Evolutionary conservation across 2,888 invertebrate genomes (phyloP), one percentile per base, ranked within the genome.

Genomic region (Eupithecia dodoneata): DNA sequence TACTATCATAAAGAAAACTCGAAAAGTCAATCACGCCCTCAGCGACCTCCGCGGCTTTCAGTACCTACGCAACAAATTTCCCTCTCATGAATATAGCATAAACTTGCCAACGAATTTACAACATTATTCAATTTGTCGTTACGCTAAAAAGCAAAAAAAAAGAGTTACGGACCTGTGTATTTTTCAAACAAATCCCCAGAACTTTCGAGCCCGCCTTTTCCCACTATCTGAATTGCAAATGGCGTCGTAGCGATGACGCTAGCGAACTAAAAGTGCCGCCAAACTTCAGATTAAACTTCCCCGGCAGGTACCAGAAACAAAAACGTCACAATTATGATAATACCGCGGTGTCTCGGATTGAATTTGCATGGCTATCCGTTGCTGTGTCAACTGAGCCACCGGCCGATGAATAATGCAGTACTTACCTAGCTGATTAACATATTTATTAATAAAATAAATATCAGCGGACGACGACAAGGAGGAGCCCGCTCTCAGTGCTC

Each of bases 361-460:
- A 91, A 94, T 95, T 94, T 94, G 95, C 95, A 95, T 94, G 92
- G 92, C 92, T 92, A 94, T 94, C 94, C 93, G 89, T 92, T 89
- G 92, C 92, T 93, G 91, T 94, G 94, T 95, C 94, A 95, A 94
- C 94, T 90, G 90, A 89, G 93, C 92, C 91, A 91, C 93, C 93
- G 90, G 87, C 85, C 88, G 90, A 92, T 94, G 95, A 94, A 95
- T 94, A 92, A 95, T 95, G 95, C 94, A 95, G 85, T 90, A 93
- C 94, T 94, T 94, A 94, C 94, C 94, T 93, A 87, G 82, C 83
- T 84, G 86, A 95, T 95, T 95, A 94, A 94, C 95, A 95, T 95
- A 94, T 95, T 95, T 95, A 95, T 95, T 95, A 94, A 94, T 94
- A 94, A 94, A 93, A 94, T 94, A 94, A 94, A 94, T 94, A 93